phyloP scores from a whole-genome alignment of 2,113 vertebrate species.

The Phocoena sinus region DNA sequence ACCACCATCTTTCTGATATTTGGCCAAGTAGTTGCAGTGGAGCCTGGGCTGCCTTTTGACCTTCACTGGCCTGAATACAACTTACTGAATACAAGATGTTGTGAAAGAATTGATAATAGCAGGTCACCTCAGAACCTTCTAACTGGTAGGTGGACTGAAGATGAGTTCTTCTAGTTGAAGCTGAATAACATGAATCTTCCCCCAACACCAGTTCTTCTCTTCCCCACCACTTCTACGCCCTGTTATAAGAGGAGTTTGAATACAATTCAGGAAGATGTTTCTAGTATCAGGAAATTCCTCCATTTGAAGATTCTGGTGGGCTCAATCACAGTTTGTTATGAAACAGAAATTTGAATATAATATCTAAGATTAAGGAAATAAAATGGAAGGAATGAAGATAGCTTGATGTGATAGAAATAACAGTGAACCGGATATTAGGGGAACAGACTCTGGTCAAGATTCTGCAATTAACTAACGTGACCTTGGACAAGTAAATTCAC shows the following conservation, averaged over 20 bases:
- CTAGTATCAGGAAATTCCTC: background rate
- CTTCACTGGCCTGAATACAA: background rate
- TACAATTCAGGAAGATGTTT: background rate
- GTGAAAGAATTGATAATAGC: background rate
- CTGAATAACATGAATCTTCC: no score
- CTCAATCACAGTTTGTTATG: background rate
- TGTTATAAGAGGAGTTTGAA: background rate
- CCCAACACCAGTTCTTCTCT: background rate
- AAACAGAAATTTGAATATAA: constrained; percentile 26
- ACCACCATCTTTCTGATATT: background rate
- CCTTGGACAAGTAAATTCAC: background rate
- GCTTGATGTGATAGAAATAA: background rate
- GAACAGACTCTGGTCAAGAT: background rate
- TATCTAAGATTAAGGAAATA: background rate
- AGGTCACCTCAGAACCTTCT: background rate
- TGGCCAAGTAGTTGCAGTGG: background rate
- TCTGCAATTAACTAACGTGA: background rate
- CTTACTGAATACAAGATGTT: background rate
- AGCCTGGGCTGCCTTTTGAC: background rate
- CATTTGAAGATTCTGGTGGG: background rate
- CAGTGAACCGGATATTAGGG: background rate
- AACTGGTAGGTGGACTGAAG: background rate
- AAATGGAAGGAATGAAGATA: background rate
- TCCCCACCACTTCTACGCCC: background rate
- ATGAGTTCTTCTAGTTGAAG: background rate